Evolutionary conservation across 2,797 vertebrate species (phyloP), one percentile per base, ranked within the genome.

Genomic region (Smutsia temminckii): DNA sequence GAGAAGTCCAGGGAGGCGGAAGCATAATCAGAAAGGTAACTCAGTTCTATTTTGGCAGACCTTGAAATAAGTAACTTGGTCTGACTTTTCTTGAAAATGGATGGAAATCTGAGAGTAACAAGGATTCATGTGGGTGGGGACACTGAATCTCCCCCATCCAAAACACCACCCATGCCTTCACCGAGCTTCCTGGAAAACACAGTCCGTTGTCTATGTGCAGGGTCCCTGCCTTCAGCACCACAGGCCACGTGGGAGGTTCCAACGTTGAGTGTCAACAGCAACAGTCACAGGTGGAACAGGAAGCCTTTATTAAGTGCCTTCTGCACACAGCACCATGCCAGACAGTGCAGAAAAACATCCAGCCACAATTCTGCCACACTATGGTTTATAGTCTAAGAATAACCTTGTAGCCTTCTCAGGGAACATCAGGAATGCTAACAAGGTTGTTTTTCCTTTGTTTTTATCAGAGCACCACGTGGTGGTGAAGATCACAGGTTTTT

Each of bases 231-330:
- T 29, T 23, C 34, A 18, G 27, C 51, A 0, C 46, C 18, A 1
- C 3, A 23, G 53, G 34, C 61, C 80, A 71, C 3, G 0, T 49
- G 46, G 2, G 59, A 63, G 61, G 42, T 13, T 27, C 71, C 68
- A 16, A 9, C 42, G n/a, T 20, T 6, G 55, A 72, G 37, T 3
- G 32, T 42, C 16, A 49, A 51, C 61, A 27, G 5, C 1, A 1
- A 18, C 46, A 2, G 14, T 13, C 37, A 25, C 20, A 17, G 86
- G 42, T 8, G 37, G 51, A 57, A 74, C 25, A 68, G 85, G 80
- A 90, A 55, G 75, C 59, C 61, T 61, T 69, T 46, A 10, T n/a
- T 5, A 85, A 84, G 53, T 49, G 75, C 59, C 91, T 57, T 87
- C 59, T 20, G 79, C 40, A 27, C 69, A 20, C 7, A 57, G 77